These are phyloP conservation scores for Hucho hucho DNA, from an alignment of 2,113 vertebrate genomes.

Conservation along the genomic window DNA sequence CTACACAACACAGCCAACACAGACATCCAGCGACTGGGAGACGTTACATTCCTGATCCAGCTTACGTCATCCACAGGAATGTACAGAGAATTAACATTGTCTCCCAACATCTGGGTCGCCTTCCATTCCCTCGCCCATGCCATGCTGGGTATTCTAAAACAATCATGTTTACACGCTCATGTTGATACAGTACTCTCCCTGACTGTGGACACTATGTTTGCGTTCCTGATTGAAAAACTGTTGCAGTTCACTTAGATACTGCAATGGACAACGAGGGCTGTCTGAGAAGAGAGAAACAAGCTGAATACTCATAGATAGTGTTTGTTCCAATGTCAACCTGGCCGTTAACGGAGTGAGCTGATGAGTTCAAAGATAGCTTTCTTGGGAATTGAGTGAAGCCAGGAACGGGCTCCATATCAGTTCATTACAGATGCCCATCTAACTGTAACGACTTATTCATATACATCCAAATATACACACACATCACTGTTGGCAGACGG, in stretches of 20 bases:
- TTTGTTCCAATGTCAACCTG: neutral
- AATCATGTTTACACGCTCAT: conserved; percentile 57
- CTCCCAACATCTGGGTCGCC: conserved; percentile 65
- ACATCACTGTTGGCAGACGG: conserved; percentile 42
- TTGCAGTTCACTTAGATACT: neutral
- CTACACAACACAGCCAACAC: neutral
- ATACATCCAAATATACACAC: conserved; percentile 27
- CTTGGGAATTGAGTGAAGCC: conserved; percentile 8
- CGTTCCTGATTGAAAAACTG: conserved; percentile 29
- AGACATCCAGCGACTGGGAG: conserved; percentile 36
- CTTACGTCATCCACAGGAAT: conserved; percentile 61
- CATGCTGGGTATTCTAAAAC: conserved; percentile 23
- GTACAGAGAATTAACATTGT: conserved; percentile 59
- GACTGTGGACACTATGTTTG: conserved; percentile 12
- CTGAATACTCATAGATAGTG: neutral
- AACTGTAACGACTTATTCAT: neutral
- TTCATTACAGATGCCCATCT: conserved; percentile 27
- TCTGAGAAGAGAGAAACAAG: conserved; percentile 39
- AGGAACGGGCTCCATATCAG: conserved; percentile 1
- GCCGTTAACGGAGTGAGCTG: too few species aligned
- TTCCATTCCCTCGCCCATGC: too few species aligned
- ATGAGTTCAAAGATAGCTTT: neutral
- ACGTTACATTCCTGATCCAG: conserved; percentile 21
- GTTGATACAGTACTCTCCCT: conserved; percentile 29
- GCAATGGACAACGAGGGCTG: conserved; percentile 36